Percentiles rank a stretch among this genome's conserved stretches.
Conservation (phyloP, 2,113 vertebrate species). For the Aptenodytes patagonicus region DNA sequence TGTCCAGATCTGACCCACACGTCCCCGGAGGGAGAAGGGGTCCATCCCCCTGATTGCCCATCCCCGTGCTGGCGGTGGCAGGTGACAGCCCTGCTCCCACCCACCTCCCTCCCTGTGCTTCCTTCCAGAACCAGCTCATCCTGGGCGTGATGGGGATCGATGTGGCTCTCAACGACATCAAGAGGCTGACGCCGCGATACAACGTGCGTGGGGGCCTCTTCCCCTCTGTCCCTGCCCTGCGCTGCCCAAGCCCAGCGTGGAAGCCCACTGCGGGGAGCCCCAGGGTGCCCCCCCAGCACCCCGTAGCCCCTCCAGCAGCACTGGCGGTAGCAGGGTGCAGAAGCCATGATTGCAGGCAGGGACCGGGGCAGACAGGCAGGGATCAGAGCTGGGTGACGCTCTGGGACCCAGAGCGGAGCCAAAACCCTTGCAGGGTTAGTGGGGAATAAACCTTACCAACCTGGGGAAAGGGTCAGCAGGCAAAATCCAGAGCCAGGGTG, state of each 20-base stretch:
- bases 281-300: background rate
- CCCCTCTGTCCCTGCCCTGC: background rate
- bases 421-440: background rate
- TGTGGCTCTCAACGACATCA: slow-evolving; percentile 94
- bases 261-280: background rate
- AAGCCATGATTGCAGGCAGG: background rate
- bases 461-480: background rate
- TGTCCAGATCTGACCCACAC: background rate
- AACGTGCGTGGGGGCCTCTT: slow-evolving; percentile 77
- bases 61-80: rapidly evolving
- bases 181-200: slow-evolving; percentile 93
- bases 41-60: background rate
- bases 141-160: slow-evolving; percentile 98
- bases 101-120: background rate
- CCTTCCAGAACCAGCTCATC: slow-evolving; percentile 92
- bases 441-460: background rate
- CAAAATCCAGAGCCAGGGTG: background rate
- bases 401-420: background rate
- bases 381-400: background rate
- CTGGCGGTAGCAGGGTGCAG: background rate
- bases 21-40: rapidly evolving
- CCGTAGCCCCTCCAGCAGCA: background rate
- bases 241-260: background rate
- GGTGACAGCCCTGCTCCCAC: background rate
- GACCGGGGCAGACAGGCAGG: background rate